These are phyloP conservation scores for Cartodere bifasciata DNA, from an alignment of 2,888 invertebrate species.

Conservation along the genomic window DNA sequence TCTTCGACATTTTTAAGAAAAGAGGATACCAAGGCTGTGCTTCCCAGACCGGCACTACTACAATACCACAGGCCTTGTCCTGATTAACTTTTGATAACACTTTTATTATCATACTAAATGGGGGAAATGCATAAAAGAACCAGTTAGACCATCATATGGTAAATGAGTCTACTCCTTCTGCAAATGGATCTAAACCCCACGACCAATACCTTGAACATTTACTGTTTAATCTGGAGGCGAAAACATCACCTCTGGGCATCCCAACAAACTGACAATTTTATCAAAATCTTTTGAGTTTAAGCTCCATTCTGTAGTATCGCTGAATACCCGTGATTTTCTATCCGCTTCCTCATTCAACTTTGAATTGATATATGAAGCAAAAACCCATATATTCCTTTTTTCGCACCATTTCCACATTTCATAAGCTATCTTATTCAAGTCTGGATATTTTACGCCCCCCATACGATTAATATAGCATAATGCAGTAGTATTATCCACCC, in stretches of 20 bases:
- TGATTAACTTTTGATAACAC: background rate
- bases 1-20: too few species aligned
- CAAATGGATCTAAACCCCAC: slow-evolving; percentile 8
- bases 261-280: slow-evolving; percentile 7
- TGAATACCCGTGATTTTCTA: slow-evolving; percentile 8
- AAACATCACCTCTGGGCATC: slow-evolving; percentile 8
- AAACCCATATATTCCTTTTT: slow-evolving; percentile 16
- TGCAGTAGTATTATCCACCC: slow-evolving; percentile 18
- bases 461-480: slow-evolving; percentile 17
- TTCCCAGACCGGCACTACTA: slow-evolving; percentile 18
- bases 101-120: background rate
- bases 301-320: slow-evolving; percentile 14
- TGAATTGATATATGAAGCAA: slow-evolving; percentile 16
- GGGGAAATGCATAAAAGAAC: slow-evolving; percentile 12
- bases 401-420: slow-evolving; percentile 19
- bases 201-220: slow-evolving; percentile 11
- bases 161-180: slow-evolving; percentile 10
- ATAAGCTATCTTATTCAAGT: slow-evolving; percentile 15
- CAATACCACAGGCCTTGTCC: slow-evolving; percentile 17
- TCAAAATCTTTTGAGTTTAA: slow-evolving; percentile 8
- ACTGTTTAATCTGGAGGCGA: slow-evolving; percentile 9
- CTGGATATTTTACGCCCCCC: slow-evolving; percentile 15
- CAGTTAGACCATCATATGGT: slow-evolving; percentile 10
- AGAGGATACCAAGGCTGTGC: slow-evolving; percentile 13
- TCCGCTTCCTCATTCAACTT: slow-evolving; percentile 16